Evolutionary conservation across 35 echinoderm and acorn worm genomes (phyloP), one percentile per base, ranked within the genome.

Genomic region (Heliocidaris tuberculata): DNA sequence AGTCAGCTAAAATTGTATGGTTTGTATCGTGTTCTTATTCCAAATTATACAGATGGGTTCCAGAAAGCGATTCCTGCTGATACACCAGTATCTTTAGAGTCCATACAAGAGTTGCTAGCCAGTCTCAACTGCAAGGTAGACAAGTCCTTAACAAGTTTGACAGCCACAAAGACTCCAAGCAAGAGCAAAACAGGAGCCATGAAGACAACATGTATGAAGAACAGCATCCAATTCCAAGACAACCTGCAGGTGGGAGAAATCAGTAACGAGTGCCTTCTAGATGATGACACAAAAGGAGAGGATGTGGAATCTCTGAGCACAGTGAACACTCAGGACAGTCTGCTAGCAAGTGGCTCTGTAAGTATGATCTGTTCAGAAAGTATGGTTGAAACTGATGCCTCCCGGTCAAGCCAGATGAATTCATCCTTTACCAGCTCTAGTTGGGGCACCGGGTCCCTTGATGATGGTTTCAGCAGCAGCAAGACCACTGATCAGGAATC

Each of bases 381-480:
- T 48, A 21, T 31, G 0, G 31, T 48, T 47, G 87, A 42, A 32
- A 47, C 47, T 5, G 87, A 89, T 48, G 31, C 32, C 24, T 89
- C 87, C 12, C 31, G 32, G 15, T 15, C 47, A 89, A 89, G 32
- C 87, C 31, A 89, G 31, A 89, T 89, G 87, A 89, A 89, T 30
- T 47, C 85, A 9, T 86, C 87, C 29, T 42, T 6, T 47, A 17
- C 32, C 47, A 89, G 87, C 65, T 78, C 65, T 89, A 89, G 31
- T 9, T 89, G 87, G 87, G 87, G 87, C 5, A 89, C 87, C 2
- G 47, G 31, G 47, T 89, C 87, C 47, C 31, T 89, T 89, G 87
- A 89, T 32, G 87, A 89, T 89, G 87, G 87, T 32, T 89, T 89
- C 24, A 48, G 31, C 87, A 89, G 87, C 87, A 48, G 87, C 87